Base-by-base conservation (phyloP, 2,888 invertebrate species). In the Lutraria lutraria region DNA sequence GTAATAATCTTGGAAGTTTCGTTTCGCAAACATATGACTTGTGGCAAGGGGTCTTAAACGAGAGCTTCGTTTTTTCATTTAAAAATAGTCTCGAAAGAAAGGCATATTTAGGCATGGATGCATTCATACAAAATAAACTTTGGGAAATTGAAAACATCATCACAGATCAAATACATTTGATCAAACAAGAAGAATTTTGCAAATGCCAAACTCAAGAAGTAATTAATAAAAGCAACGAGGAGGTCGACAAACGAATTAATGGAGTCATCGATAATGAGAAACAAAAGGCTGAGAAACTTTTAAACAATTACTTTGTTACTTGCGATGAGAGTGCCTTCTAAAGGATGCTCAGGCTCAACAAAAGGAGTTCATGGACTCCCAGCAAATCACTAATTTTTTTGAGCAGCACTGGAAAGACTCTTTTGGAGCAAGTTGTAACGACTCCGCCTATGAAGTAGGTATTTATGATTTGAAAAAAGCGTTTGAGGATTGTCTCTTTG, bases 21-120 rank as follows among this genome's bases (percentile, higher is more conserved):
- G 21, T 83, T n/a, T 19, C 1, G 3, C 81, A 81, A 13, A 25
- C 89, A 76, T 68, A 85, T n/a, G 81, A 56, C 31, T 43, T 91
- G 2, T 91, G 89, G 89, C 81, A 72, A 6, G 89, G 89, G 8
- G 86, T 91, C n/a, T 68, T 88, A 15, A 82, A 31, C 19, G 89
- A 91, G 52, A 72, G 88, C 34, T 91, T 91, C 81, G 88, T 91
- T 0, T 87, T 88, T 60, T 81, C 88, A n/a, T 91, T 88, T 54
- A 72, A 85, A 53, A 91, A 91, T 81, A 79, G 81, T 72, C 10
- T 88, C 0, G 91, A 91, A 81, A 80, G 85, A 21, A 87, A 79
- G 31, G 91, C 87, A 34, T 87, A 87, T 60, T 56, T 19, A 29
- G 6, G 21, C 21, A 79, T 87, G 79, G 87, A 87, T 54, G 21